phyloP scores from a whole-genome alignment of 2,797 vertebrate species.

The Pterois miles region DNA sequence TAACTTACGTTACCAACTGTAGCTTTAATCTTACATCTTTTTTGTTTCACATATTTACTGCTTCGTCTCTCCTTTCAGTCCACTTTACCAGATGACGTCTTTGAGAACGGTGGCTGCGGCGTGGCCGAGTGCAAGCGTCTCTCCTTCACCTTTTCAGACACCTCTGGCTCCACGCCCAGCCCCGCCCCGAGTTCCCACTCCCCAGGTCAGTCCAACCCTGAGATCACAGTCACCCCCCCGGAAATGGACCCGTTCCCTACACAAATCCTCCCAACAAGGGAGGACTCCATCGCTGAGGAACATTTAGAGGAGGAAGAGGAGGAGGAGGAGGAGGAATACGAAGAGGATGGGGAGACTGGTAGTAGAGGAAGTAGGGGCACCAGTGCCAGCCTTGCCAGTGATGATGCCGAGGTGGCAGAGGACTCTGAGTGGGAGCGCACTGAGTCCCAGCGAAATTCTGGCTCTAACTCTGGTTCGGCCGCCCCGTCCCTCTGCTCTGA shows the following conservation, averaged over 20 bases:
- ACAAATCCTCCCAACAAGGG: constrained; percentile 55
- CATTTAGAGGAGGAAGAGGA: constrained; percentile 67
- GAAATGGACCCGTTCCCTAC: constrained; percentile 76
- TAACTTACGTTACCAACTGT: background rate
- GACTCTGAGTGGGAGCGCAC: constrained; percentile 82
- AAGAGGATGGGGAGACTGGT: constrained; percentile 71
- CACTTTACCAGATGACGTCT: constrained; percentile 91
- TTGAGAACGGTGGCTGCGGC: constrained; percentile 86
- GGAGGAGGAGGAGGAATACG: constrained; percentile 64
- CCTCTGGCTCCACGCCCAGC: constrained; percentile 73
- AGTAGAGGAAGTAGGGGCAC: constrained; percentile 73
- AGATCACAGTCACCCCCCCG: constrained; percentile 88
- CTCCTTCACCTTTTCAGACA: constrained; percentile 91
- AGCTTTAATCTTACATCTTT: background rate
- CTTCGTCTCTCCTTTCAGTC: constrained; percentile 79
- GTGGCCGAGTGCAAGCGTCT: constrained; percentile 88
- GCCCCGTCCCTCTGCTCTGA: constrained; percentile 74
- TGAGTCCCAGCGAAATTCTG: constrained; percentile 72
- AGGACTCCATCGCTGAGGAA: constrained; percentile 77
- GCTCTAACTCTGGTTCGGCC: constrained; percentile 66
- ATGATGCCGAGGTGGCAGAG: constrained; percentile 73
- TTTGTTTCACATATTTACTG: background rate
- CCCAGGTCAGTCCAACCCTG: constrained; percentile 85
- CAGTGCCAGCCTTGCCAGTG: constrained; percentile 76
- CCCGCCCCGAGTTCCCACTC: constrained; percentile 75